phyloP scores from a whole-genome alignment of 2,888 invertebrate species.

The Cyclophora albipunctata region DNA sequence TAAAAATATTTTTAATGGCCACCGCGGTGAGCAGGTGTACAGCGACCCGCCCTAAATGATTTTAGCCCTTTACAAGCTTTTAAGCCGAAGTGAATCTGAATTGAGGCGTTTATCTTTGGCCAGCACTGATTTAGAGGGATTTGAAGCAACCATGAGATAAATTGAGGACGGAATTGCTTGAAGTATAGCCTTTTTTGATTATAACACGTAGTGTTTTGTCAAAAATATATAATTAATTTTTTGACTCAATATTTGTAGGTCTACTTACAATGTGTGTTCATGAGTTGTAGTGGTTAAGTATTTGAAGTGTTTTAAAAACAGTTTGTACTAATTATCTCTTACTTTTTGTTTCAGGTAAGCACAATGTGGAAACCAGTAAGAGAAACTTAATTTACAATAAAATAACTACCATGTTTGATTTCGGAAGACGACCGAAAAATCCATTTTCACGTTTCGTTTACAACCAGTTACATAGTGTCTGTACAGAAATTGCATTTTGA shows the following conservation, averaged over 20 bases:
- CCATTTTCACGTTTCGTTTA: constrained; percentile 47
- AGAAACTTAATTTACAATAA: constrained; percentile 18
- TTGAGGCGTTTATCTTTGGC: constrained; percentile 24
- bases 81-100: constrained; percentile 30
- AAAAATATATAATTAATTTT: too few relatives aligned
- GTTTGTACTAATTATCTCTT: too few relatives aligned
- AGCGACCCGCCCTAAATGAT: constrained; percentile 23
- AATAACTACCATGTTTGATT: too few relatives aligned
- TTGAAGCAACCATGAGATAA: not conserved
- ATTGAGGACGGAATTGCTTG: not conserved
- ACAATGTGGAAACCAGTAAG: constrained; percentile 16
- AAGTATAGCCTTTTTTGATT: not conserved
- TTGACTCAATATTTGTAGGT: too few relatives aligned
- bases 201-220: not conserved
- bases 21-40: constrained; percentile 22
- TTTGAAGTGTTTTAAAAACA: not conserved
- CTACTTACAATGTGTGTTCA: too few relatives aligned
- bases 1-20: constrained; percentile 35
- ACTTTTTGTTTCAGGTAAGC: constrained; percentile 40
- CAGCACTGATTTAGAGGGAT: not conserved
- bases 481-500: constrained; percentile 47
- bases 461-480: constrained; percentile 45
- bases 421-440: too few relatives aligned
- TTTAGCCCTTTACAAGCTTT: constrained; percentile 31
- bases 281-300: too few relatives aligned